These are phyloP conservation scores for Trachelus troglodyta DNA, from an alignment of 2,888 invertebrate genomes.

Conservation along the genomic window DNA sequence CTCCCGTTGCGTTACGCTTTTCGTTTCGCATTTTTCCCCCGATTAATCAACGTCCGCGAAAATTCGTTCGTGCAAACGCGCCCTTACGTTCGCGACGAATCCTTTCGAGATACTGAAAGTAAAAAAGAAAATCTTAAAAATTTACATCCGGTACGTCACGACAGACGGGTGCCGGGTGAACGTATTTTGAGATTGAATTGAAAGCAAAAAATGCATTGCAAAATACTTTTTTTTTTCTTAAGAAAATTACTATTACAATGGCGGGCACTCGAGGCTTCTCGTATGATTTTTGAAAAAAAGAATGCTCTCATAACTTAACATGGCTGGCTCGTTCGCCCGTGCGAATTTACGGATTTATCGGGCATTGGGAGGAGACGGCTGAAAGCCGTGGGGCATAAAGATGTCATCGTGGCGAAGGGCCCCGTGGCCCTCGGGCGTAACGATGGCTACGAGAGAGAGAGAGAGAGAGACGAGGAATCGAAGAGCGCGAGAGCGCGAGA, in stretches of 20 bases:
- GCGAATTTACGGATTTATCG: not conserved
- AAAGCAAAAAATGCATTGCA: too few species aligned
- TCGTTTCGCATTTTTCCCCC: constrained; percentile 9
- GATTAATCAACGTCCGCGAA: constrained; percentile 19
- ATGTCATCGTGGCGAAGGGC: constrained; percentile 6
- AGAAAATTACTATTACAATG: not conserved
- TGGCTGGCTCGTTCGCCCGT: not conserved
- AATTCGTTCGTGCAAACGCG: not conserved
- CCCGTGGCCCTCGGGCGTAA: not conserved
- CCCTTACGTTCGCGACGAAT: not conserved
- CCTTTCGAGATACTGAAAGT: not conserved
- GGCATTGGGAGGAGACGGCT: not conserved
- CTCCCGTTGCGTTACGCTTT: constrained; percentile 5
- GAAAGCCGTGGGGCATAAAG: constrained; percentile 9
- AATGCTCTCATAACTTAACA: not conserved
- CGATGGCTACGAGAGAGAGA: not conserved
- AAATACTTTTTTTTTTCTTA: too few species aligned
- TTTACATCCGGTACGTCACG: not conserved
- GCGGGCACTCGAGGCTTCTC: not conserved
- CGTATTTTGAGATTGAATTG: not conserved
- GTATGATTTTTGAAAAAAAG: not conserved
- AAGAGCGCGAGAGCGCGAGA: constrained; percentile 13
- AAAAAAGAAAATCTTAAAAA: not conserved
- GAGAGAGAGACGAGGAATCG: not conserved
- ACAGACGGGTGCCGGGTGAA: not conserved